Conservation (phyloP, 2,797 vertebrate genomes). For the Cygnus olor region DNA sequence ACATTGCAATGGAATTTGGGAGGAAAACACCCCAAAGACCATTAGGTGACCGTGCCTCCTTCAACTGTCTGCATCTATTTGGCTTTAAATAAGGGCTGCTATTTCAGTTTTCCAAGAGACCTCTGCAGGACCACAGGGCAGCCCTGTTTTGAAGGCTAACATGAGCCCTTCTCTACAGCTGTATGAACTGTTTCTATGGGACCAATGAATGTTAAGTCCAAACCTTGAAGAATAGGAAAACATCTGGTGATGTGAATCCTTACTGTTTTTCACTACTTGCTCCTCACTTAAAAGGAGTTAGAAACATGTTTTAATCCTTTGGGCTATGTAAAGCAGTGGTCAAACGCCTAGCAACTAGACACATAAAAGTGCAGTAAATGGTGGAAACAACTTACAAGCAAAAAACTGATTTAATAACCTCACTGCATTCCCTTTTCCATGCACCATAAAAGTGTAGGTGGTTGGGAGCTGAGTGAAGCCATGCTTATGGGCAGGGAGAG, state of each 20-base stretch:
- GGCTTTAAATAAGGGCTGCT: not conserved
- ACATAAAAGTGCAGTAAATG: not conserved
- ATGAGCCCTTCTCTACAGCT: not conserved
- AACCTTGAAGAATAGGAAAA: slow-evolving; percentile 4
- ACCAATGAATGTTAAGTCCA: not conserved
- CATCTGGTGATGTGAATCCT: not conserved
- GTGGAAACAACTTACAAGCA: slow-evolving; percentile 34
- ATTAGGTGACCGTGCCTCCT: not conserved
- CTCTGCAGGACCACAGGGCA: not conserved
- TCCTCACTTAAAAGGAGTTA: slow-evolving; percentile 19
- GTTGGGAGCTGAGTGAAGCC: not conserved
- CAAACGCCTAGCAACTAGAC: not conserved
- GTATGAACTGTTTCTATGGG: not conserved
- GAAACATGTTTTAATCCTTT: not conserved
- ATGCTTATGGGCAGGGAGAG: not conserved
- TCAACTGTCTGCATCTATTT: not conserved
- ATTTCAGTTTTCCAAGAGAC: not conserved
- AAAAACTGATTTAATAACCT: not conserved
- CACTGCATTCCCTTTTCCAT: not conserved
- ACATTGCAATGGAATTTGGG: not conserved
- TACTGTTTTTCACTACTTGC: not conserved
- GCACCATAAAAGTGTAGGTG: not conserved
- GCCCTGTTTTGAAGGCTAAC: not conserved
- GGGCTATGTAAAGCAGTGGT: not conserved
- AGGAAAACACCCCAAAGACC: not conserved